A percentile compares a stretch with the other conserved stretches of the same genome.
Conservation (phyloP, 2,113 vertebrate species). For the Oxyura jamaicensis region DNA sequence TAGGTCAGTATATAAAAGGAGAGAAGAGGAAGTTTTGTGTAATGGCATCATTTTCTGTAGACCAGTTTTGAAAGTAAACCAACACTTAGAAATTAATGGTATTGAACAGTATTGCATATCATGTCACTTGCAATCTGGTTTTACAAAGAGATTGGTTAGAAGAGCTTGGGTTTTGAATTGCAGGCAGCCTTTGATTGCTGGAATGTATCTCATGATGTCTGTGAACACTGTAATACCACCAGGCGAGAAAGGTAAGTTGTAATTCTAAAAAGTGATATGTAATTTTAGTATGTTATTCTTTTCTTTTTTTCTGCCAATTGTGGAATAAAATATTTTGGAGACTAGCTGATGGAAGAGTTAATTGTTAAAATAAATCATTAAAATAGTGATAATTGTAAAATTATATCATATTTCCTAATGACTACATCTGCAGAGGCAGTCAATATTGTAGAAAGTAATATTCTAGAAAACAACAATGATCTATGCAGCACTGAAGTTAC, state of each 20-base stretch:
- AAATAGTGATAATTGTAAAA: not conserved
- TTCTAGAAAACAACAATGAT: not conserved
- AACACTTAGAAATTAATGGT: not conserved
- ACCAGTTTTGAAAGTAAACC: not conserved
- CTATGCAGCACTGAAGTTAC: not conserved
- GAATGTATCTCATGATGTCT: conserved; percentile 97
- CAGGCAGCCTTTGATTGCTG: conserved; percentile 95
- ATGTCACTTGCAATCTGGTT: not conserved
- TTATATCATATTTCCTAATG: not conserved
- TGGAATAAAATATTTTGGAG: not conserved
- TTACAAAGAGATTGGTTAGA: not conserved
- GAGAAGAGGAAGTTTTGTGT: not conserved
- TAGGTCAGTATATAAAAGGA: not conserved
- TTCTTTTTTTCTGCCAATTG: not conserved
- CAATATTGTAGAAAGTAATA: not conserved
- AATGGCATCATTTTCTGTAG: not conserved
- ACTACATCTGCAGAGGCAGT: not conserved
- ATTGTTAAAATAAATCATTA: not conserved
- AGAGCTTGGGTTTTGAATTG: conserved; percentile 30
- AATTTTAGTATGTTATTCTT: not conserved
- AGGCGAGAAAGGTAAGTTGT: conserved; percentile 86
- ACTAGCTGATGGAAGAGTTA: not conserved
- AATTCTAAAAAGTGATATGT: not conserved
- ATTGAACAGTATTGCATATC: not conserved
- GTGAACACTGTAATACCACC: conserved; percentile 90